These are phyloP conservation scores for Ceuthmochares aereus DNA, from an alignment of 2,113 vertebrate species.

Conservation along the genomic window DNA sequence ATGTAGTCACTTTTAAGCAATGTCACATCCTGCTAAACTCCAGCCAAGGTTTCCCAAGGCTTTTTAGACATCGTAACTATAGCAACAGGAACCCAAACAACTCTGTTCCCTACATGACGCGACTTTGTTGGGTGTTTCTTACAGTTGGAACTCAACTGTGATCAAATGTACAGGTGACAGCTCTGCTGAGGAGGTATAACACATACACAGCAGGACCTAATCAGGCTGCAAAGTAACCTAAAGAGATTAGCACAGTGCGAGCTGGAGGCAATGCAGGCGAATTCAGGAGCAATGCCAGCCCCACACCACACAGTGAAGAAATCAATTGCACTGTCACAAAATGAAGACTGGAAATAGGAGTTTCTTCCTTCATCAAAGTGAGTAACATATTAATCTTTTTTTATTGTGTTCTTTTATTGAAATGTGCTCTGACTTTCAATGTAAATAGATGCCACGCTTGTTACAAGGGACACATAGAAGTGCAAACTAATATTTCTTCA, in stretches of 20 bases:
- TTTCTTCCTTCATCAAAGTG: background rate
- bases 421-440: background rate
- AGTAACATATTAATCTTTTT: background rate
- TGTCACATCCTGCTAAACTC: constrained; percentile 5
- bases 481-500: background rate
- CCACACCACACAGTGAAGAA: background rate
- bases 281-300: background rate
- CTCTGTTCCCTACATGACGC: background rate
- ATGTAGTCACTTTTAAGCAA: background rate
- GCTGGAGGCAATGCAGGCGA: background rate
- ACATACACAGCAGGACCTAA: constrained; percentile 39
- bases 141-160: constrained; percentile 24
- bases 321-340: background rate
- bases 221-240: constrained; percentile 35
- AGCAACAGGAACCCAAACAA: constrained; percentile 55
- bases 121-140: constrained; percentile 45
- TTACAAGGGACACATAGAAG: background rate
- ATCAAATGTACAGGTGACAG: constrained; percentile 46
- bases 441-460: background rate
- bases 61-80: constrained; percentile 3
- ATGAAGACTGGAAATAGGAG: constrained; percentile 5
- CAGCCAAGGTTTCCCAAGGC: constrained; percentile 35
- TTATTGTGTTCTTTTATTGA: background rate
- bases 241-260: constrained; percentile 38
- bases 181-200: constrained; percentile 12